These are phyloP conservation scores for Polyergus mexicanus DNA, from an alignment of 1,140 invertebrate species.

Conservation along the genomic window DNA sequence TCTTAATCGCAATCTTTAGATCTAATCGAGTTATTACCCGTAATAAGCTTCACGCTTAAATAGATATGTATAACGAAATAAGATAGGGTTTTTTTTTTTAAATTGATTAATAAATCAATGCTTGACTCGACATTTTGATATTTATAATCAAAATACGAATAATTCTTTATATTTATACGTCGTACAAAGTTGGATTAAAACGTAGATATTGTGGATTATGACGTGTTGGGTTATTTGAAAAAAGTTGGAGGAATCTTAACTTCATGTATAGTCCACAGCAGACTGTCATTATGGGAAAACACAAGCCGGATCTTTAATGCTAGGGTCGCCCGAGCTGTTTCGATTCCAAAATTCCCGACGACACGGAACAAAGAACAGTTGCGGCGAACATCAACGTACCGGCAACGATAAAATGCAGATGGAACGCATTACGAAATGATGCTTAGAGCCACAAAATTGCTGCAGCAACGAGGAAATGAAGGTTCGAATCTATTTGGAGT, in stretches of 20 bases:
- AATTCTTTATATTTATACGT: not conserved
- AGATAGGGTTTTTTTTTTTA: not conserved
- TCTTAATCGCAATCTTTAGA: not conserved
- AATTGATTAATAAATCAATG: not conserved
- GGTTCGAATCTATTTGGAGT: not conserved
- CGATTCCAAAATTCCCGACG: conserved; percentile 71
- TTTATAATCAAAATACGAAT: not conserved
- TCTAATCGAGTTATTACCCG: conserved; percentile 11
- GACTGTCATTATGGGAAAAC: conserved; percentile 79
- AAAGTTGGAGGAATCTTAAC: not conserved
- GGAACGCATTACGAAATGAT: conserved; percentile 8
- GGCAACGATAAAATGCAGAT: conserved; percentile 19
- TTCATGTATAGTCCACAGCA: not conserved
- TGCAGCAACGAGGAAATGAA: conserved; percentile 3
- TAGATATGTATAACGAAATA: not conserved
- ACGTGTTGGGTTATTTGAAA: conserved; percentile 34
- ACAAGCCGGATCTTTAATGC: conserved; percentile 75
- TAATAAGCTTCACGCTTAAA: not conserved
- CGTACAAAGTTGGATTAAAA: not conserved
- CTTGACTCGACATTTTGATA: not conserved
- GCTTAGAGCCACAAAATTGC: conserved; percentile 10
- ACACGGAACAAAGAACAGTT: conserved; percentile 51
- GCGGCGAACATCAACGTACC: conserved; percentile 26
- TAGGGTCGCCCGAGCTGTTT: conserved; percentile 69
- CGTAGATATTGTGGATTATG: not conserved